A percentile compares a stretch with the other conserved stretches of the same genome.
phyloP scores from a whole-genome alignment of 2,888 invertebrate genomes.

The Eupithecia dodoneata region DNA sequence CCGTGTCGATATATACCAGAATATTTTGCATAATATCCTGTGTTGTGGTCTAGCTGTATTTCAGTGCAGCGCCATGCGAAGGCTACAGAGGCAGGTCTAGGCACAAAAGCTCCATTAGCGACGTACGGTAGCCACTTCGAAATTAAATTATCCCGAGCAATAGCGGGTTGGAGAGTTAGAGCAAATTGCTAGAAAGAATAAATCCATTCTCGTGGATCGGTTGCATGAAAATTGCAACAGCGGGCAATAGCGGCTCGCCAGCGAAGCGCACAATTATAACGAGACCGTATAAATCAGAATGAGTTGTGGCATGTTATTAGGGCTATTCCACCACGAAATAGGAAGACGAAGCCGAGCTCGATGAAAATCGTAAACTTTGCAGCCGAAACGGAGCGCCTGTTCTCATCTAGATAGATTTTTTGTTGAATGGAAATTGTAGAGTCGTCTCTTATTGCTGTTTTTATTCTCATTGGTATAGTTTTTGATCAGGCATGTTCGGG shows the following conservation, averaged over 20 bases:
- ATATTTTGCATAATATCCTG: constrained; percentile 60
- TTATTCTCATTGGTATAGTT: constrained; percentile 45
- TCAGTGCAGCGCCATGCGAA: constrained; percentile 38
- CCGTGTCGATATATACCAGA: constrained; percentile 68
- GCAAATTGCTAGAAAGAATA: constrained; percentile 79
- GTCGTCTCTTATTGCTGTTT: constrained; percentile 44
- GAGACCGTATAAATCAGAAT: constrained; percentile 84
- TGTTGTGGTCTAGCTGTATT: constrained; percentile 51
- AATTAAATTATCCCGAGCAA: constrained; percentile 71
- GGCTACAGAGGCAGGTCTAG: constrained; percentile 50
- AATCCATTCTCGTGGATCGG: constrained; percentile 78
- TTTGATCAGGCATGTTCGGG: background rate
- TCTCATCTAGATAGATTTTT: constrained; percentile 57
- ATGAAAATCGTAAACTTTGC: constrained; percentile 67
- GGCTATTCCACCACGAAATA: constrained; percentile 76
- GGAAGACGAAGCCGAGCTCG: constrained; percentile 71
- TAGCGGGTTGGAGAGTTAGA: constrained; percentile 65
- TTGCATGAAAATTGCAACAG: constrained; percentile 82
- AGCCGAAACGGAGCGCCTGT: constrained; percentile 52
- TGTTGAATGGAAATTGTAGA: constrained; percentile 47
- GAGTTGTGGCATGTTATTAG: constrained; percentile 84
- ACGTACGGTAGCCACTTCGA: constrained; percentile 55
- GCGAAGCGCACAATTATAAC: constrained; percentile 83
- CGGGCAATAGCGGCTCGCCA: constrained; percentile 75
- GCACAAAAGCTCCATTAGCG: constrained; percentile 64